phyloP scores from a whole-genome alignment of 2,797 vertebrate species.

The Ataeniobius toweri region DNA sequence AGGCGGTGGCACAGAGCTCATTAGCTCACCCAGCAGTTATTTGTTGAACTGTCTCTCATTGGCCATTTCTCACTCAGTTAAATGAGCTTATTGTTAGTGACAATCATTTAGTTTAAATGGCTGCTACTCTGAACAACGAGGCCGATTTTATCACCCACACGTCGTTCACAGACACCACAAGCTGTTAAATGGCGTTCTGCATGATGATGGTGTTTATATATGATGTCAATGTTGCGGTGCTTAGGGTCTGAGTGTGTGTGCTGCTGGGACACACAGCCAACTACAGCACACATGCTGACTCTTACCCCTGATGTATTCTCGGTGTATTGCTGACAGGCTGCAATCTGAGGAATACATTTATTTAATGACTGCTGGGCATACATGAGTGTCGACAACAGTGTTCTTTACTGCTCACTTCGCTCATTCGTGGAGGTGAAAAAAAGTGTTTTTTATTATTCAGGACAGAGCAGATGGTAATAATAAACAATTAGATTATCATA shows the following conservation, averaged over 20 bases:
- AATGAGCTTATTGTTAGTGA: slow-evolving; percentile 61
- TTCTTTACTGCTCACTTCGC: slow-evolving; percentile 27
- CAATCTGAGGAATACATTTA: slow-evolving; percentile 63
- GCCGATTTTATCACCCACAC: slow-evolving; percentile 61
- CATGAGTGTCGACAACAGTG: slow-evolving; percentile 18
- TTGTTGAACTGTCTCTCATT: slow-evolving; percentile 52
- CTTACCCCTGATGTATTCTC: slow-evolving; percentile 60
- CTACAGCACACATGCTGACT: slow-evolving; percentile 60
- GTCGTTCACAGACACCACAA: slow-evolving; percentile 54
- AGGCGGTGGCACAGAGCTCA: slow-evolving; percentile 38
- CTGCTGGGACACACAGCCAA: slow-evolving; percentile 19
- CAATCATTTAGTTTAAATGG: slow-evolving; percentile 53
- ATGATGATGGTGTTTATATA: slow-evolving; percentile 62
- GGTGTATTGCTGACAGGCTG: slow-evolving; percentile 67
- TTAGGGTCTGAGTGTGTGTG: slow-evolving; percentile 15
- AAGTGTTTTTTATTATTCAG: background rate
- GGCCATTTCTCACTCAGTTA: slow-evolving; percentile 50
- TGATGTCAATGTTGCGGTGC: slow-evolving; percentile 51
- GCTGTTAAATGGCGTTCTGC: slow-evolving; percentile 66
- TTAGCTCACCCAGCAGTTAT: slow-evolving; percentile 56
- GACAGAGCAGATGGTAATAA: slow-evolving; percentile 2
- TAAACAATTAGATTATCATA: background rate
- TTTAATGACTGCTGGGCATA: slow-evolving; percentile 52
- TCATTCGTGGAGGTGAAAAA: slow-evolving; percentile 33
- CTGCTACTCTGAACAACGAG: slow-evolving; percentile 52